Percentiles rank a stretch among this genome's conserved stretches.
These are phyloP conservation scores for Sapayoa aenigma DNA, from an alignment of 2,113 vertebrate species.

Conservation along the genomic window DNA sequence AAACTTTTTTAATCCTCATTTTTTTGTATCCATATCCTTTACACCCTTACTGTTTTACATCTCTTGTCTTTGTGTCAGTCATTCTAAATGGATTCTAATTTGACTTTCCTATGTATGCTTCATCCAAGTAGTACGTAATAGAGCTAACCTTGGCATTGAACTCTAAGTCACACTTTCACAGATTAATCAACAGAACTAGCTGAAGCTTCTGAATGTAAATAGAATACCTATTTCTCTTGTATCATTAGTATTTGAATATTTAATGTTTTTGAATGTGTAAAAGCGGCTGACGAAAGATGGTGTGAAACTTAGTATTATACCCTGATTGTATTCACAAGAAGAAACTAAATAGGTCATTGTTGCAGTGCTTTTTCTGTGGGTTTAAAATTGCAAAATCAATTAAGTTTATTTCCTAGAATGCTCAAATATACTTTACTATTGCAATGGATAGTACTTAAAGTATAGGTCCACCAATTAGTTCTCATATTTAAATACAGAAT, in stretches of 20 bases:
- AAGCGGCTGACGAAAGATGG: background rate
- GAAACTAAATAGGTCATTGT: background rate
- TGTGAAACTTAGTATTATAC: background rate
- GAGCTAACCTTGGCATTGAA: rapidly evolving
- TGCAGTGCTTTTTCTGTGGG: background rate
- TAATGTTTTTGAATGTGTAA: background rate
- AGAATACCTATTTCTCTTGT: background rate
- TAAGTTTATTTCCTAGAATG: background rate
- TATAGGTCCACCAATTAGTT: background rate
- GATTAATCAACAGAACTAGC: background rate
- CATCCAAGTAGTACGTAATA: background rate
- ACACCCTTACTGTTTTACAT: background rate
- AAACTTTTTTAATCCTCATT: background rate
- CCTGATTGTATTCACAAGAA: background rate
- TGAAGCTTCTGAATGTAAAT: background rate
- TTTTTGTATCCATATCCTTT: background rate
- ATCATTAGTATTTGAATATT: background rate
- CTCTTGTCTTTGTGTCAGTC: background rate
- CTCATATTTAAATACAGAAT: background rate
- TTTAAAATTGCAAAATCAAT: background rate
- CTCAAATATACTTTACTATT: background rate
- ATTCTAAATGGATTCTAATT: background rate
- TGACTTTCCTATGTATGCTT: background rate
- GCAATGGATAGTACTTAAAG: background rate
- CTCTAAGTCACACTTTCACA: background rate